These are phyloP conservation scores for Brachirus orientalis DNA, from an alignment of 2,113 vertebrate genomes.

Conservation along the genomic window DNA sequence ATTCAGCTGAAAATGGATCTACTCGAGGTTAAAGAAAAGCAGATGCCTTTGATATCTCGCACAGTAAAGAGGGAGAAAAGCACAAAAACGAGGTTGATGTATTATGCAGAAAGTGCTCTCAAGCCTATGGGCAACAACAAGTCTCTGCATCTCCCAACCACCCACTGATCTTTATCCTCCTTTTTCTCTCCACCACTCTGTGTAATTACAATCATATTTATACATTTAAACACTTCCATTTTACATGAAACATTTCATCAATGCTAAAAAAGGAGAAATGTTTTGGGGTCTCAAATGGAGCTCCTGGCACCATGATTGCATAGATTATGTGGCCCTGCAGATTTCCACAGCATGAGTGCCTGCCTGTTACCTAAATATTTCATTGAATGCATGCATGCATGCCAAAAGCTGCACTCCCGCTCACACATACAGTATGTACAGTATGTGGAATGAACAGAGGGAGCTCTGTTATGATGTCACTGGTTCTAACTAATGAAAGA, in stretches of 20 bases:
- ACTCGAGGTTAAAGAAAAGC: slow-evolving; percentile 48
- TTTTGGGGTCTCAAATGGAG: too few species aligned
- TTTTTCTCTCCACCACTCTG: slow-evolving; percentile 16
- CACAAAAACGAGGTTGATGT: slow-evolving; percentile 56
- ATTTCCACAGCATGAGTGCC: slow-evolving; percentile 34
- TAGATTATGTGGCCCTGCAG: neutral
- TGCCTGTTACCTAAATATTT: slow-evolving; percentile 77
- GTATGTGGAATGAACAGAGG: neutral
- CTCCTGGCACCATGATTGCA: slow-evolving; percentile 2
- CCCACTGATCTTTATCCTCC: slow-evolving; percentile 36
- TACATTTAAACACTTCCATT: slow-evolving; percentile 1
- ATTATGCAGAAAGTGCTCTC: slow-evolving; percentile 74
- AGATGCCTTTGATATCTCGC: slow-evolving; percentile 58
- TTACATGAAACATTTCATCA: too few species aligned
- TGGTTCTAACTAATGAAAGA: slow-evolving; percentile 70
- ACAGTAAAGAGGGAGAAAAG: slow-evolving; percentile 40
- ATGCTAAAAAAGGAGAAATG: too few species aligned
- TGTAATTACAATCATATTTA: slow-evolving; percentile 8
- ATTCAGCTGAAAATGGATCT: slow-evolving; percentile 45
- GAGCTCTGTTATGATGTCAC: slow-evolving; percentile 62
- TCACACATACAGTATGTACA: slow-evolving; percentile 9
- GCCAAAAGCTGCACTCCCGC: slow-evolving; percentile 38
- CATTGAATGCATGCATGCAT: slow-evolving; percentile 47
- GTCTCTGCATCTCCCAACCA: slow-evolving; percentile 19
- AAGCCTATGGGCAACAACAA: slow-evolving; percentile 64